phyloP scores from a whole-genome alignment of 2,113 vertebrate genomes.

The Python bivittatus region DNA sequence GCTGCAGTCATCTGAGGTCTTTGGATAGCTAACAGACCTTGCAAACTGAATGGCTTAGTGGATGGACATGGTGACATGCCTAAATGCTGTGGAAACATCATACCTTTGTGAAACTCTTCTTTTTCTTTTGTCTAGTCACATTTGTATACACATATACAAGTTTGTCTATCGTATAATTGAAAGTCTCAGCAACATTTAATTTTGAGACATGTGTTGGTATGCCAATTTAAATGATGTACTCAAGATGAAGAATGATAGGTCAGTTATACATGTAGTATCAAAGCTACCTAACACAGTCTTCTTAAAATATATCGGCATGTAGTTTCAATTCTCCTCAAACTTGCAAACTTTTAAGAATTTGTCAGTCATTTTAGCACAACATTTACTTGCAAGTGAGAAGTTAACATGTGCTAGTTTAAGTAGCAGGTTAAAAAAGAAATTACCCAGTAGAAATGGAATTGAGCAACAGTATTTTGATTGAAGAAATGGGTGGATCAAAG shows the following conservation, averaged over 20 bases:
- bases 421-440: not conserved
- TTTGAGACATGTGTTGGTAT: not conserved
- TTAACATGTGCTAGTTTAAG: not conserved
- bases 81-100: not conserved
- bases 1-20: slow-evolving; percentile 35
- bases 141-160: not conserved
- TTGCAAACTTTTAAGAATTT: not conserved
- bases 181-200: not conserved
- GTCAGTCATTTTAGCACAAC: not conserved
- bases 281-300: not conserved
- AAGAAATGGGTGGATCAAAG: not conserved
- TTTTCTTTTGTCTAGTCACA: not conserved
- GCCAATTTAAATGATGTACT: not conserved
- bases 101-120: not conserved
- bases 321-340: not conserved
- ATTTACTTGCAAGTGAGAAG: not conserved
- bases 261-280: not conserved
- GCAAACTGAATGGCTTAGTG: not conserved
- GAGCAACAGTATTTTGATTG: not conserved
- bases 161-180: not conserved
- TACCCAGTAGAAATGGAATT: not conserved
- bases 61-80: not conserved
- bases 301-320: not conserved
- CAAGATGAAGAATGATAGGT: not conserved
- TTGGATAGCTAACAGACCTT: slow-evolving; percentile 17